Evolutionary conservation across 1,140 invertebrate species (phyloP), one percentile per base, ranked within the genome.

Genomic region (Pseudomyrmex dendroicus): DNA sequence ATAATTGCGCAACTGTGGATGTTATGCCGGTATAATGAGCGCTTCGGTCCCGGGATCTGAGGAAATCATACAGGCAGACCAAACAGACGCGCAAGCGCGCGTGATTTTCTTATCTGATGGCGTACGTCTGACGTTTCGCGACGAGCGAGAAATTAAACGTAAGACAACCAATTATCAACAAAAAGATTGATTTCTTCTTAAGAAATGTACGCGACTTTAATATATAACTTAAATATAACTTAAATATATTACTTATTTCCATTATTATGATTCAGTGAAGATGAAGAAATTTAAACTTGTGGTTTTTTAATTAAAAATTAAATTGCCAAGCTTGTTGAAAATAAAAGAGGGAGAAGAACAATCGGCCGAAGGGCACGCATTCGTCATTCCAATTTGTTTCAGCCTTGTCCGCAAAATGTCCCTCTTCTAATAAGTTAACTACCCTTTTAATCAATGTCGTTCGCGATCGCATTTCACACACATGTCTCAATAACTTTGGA

Each of bases 1-100:
- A 68, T 84, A 86, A 84, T 86, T 84, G 73, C 73, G 72, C 74
- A 84, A 84, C 66, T 83, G 44, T 56, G 52, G 54, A 85, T 64
- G 82, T 85, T 73, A 83, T 10, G 44, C 63, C 82, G 57, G 73
- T 77, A 35, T 35, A 84, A 84, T 73, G 61, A 77, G 59, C 72
- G 72, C 64, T 73, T 64, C 17, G 70, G 35, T 35, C 35, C 66
- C 64, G 44, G 22, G 80, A 86, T 84, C 82, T 46, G 54, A 22
- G 7, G 35, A 52, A 83, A 76, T 61, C 35, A 35, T 35, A 35
- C 35, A 35, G 35, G 50, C 52, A 76, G 56, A 50, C 48, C 68
- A 83, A 83, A 56, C 25, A 54, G 15, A 7, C 59, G 83, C 59
- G 83, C 46, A 44, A 63, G 25, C 35, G 12, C 66, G 10, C 15